phyloP scores from a whole-genome alignment of 2,888 invertebrate genomes.

The Aphelenchoides bicaudatus region DNA sequence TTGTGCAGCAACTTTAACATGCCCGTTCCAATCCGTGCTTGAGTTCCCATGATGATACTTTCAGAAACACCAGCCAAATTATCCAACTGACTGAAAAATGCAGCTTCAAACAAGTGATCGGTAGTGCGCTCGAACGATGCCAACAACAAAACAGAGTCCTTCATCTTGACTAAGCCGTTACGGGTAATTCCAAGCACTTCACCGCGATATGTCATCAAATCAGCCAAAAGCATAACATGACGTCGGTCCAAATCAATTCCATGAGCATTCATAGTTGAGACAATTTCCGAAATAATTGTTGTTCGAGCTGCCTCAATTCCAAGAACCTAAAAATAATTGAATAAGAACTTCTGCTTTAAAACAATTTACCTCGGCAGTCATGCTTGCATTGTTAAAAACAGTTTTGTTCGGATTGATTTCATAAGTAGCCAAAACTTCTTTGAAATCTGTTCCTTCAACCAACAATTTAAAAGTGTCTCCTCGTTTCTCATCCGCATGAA shows the following conservation, averaged over 20 bases:
- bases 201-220: constrained; percentile 91
- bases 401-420: constrained; percentile 80
- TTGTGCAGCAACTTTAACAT: constrained; percentile 62
- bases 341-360: background rate
- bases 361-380: constrained; percentile 66
- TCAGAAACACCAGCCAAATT: constrained; percentile 94
- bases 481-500: constrained; percentile 77
- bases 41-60: constrained; percentile 87
- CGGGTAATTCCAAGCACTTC: constrained; percentile 96
- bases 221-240: constrained; percentile 93
- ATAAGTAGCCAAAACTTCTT: constrained; percentile 78
- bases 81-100: constrained; percentile 94
- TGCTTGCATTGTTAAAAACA: constrained; percentile 86
- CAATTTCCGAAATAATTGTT: constrained; percentile 92
- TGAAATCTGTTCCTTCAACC: constrained; percentile 84
- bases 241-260: constrained; percentile 95
- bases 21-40: constrained; percentile 65
- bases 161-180: constrained; percentile 95
- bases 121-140: constrained; percentile 99
- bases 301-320: constrained; percentile 96
- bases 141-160: constrained; percentile 93
- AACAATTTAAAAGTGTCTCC: constrained; percentile 76
- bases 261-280: constrained; percentile 92
- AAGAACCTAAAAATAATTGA: constrained; percentile 68
- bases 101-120: constrained; percentile 97